A percentile compares a stretch with the other conserved stretches of the same genome.
These are phyloP conservation scores for Amiota minor DNA, from an alignment of 2,888 invertebrate species.

Conservation along the genomic window DNA sequence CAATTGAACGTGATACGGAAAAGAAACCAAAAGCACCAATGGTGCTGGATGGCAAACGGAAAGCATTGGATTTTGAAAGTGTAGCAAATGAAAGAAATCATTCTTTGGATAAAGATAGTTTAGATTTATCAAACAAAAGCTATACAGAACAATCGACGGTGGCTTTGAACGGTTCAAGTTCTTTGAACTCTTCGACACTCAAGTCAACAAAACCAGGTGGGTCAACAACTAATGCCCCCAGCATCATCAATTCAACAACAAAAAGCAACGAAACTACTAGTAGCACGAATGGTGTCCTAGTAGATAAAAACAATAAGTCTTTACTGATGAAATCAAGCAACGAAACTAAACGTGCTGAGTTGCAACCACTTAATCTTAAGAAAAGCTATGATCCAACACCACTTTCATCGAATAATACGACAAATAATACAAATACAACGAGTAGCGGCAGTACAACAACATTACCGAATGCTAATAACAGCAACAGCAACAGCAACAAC, in stretches of 20 bases:
- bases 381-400: slow-evolving; percentile 75
- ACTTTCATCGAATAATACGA: slow-evolving; percentile 56
- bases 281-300: background rate
- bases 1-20: slow-evolving; percentile 46
- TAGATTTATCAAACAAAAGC: slow-evolving; percentile 26
- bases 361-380: slow-evolving; percentile 73
- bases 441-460: slow-evolving; percentile 32
- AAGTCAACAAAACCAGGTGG: background rate
- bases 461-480: slow-evolving; percentile 41
- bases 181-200: slow-evolving; percentile 2
- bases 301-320: background rate
- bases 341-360: slow-evolving; percentile 68
- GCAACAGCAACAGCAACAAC: slow-evolving; percentile 24
- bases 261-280: background rate
- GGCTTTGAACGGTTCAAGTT: slow-evolving; percentile 1
- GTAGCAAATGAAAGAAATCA: background rate
- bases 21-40: slow-evolving; percentile 10
- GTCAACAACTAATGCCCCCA: too few species aligned
- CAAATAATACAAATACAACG: slow-evolving; percentile 57
- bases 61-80: slow-evolving; percentile 52
- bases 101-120: slow-evolving; percentile 11
- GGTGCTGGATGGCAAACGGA: background rate
- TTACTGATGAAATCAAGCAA: slow-evolving; percentile 26
- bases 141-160: slow-evolving; percentile 36
- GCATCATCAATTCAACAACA: slow-evolving; percentile 22